Conservation (phyloP, 2,113 vertebrate genomes). For the Uria aalge region DNA sequence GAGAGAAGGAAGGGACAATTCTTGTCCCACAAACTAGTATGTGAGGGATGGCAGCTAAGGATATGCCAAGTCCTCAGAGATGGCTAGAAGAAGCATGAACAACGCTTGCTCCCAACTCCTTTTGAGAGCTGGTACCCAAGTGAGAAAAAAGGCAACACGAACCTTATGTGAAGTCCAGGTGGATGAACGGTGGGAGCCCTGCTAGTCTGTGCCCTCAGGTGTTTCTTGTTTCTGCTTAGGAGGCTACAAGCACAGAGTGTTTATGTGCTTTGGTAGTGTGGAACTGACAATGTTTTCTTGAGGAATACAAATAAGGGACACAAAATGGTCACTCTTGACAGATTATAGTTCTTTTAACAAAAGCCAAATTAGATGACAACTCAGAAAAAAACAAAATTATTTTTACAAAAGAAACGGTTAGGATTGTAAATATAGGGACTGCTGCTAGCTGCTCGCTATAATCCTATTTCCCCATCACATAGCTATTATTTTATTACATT, state of each 20-base stretch:
- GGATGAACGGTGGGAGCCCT: not conserved
- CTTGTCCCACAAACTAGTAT: rapidly evolving
- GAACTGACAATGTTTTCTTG: not conserved
- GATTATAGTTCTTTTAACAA: not conserved
- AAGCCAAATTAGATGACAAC: not conserved
- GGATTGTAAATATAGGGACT: not conserved
- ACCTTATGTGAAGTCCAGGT: not conserved
- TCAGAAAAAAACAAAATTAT: not conserved
- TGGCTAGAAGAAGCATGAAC: not conserved
- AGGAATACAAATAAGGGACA: not conserved
- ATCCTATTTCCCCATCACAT: not conserved
- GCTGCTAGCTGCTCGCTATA: not conserved
- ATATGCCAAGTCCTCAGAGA: not conserved
- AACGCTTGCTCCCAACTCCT: not conserved
- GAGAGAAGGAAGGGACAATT: not conserved
- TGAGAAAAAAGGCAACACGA: not conserved
- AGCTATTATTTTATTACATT: not conserved
- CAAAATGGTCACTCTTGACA: not conserved
- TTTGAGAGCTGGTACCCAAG: not conserved
- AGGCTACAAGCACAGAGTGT: not conserved
- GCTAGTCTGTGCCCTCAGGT: not conserved
- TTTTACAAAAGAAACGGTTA: not conserved
- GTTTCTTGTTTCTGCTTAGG: not conserved
- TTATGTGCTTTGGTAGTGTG: not conserved
- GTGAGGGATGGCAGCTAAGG: not conserved